Percentiles rank a stretch among this genome's conserved stretches.
phyloP scores from a whole-genome alignment of 2,113 vertebrate species.

The Ardeotis arabs region DNA sequence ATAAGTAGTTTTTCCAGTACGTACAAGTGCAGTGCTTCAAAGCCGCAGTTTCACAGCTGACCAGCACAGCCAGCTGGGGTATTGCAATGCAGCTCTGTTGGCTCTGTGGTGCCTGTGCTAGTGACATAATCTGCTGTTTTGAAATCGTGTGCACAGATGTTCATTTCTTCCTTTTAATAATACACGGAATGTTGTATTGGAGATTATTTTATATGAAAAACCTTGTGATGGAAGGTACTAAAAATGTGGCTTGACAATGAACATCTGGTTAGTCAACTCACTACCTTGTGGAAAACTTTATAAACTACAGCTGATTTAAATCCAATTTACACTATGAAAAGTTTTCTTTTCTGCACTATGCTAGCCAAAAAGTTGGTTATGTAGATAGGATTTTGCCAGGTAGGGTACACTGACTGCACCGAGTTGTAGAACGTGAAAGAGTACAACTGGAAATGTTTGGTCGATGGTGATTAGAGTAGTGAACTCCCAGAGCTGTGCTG shows the following conservation, averaged over 20 bases:
- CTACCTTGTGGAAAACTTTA: background rate
- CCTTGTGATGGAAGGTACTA: background rate
- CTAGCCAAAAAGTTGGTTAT: background rate
- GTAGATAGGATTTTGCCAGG: background rate
- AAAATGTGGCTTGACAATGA: background rate
- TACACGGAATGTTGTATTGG: background rate
- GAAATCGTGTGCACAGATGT: constrained; percentile 32
- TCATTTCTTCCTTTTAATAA: background rate
- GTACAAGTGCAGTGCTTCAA: background rate
- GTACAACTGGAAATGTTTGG: background rate
- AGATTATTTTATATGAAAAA: background rate
- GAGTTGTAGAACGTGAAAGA: background rate
- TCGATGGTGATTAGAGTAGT: background rate
- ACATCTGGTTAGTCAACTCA: background rate
- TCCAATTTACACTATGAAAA: background rate
- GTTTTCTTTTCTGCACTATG: background rate
- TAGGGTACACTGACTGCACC: background rate
- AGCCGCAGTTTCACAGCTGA: background rate
- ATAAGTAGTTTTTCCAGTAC: background rate
- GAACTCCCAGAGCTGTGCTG: background rate
- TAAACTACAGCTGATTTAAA: background rate
- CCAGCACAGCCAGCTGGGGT: constrained; percentile 4
- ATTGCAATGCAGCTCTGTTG: constrained; percentile 17
- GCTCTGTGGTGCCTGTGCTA: background rate
- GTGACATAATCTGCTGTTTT: constrained; percentile 17